These are phyloP conservation scores for Phenacoccus solenopsis DNA, from an alignment of 1,140 invertebrate species.

Conservation along the genomic window DNA sequence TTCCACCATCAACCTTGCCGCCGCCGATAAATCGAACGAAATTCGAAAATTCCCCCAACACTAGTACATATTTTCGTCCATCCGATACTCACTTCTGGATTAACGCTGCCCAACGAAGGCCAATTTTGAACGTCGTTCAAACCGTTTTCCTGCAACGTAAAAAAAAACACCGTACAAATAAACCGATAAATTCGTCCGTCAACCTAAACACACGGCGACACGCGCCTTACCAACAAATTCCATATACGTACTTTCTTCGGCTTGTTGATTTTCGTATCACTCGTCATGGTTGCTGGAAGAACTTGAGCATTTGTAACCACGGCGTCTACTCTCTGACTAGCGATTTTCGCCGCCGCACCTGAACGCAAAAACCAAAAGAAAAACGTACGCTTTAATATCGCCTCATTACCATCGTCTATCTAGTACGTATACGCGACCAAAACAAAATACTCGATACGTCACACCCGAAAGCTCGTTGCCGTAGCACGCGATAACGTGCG, in stretches of 20 bases:
- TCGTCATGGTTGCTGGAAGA: not conserved
- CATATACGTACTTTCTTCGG: not conserved
- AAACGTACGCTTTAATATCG: no score
- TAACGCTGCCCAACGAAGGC: not conserved
- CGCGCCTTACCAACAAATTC: no score
- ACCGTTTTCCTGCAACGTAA: not conserved
- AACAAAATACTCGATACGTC: no score
- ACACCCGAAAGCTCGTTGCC: no score
- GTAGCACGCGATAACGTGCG: no score
- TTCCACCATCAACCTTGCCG: no score
- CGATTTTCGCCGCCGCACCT: not conserved
- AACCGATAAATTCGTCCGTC: no score
- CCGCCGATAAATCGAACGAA: no score
- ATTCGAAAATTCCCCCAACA: not conserved
- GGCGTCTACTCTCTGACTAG: not conserved
- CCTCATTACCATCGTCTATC: no score
- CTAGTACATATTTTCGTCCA: not conserved
- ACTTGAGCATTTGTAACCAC: not conserved
- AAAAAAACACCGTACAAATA: no score
- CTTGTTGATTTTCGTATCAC: not conserved
- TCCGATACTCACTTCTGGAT: constrained; percentile 2
- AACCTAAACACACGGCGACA: no score
- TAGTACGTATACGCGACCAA: no score
- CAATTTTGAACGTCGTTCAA: not conserved
- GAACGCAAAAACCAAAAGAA: not conserved